Conservation (phyloP, 2,888 invertebrate species). For the Eledona agricola region DNA sequence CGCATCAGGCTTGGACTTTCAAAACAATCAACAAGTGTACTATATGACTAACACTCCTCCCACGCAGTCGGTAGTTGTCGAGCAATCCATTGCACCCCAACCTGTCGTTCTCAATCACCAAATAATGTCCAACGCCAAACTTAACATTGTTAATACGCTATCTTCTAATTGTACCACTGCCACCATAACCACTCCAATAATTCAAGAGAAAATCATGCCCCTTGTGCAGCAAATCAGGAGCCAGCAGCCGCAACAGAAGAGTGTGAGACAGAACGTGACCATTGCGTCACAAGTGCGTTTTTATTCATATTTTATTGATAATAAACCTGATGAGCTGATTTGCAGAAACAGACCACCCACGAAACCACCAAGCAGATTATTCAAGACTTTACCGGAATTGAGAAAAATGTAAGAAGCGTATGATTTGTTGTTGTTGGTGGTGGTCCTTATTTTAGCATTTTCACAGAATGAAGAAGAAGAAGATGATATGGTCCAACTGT, state of each 20-base stretch:
- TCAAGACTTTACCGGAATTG: conserved; percentile 3
- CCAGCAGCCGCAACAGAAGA: conserved; percentile 17
- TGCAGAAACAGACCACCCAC: conserved; percentile 11
- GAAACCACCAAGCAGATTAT: not conserved
- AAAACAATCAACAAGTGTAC: conserved; percentile 47
- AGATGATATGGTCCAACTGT: conserved; percentile 47
- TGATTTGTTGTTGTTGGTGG: not conserved
- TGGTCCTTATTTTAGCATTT: too few species aligned
- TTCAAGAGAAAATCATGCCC: conserved; percentile 12
- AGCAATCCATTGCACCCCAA: conserved; percentile 37
- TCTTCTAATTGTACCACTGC: conserved; percentile 8
- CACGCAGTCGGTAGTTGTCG: conserved; percentile 34
- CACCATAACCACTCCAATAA: not conserved
- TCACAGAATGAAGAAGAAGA: conserved; percentile 14
- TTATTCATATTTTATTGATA: too few species aligned
- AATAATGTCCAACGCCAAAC: conserved; percentile 38
- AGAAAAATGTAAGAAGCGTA: conserved; percentile 7
- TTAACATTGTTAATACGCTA: not conserved
- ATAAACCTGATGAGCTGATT: too few species aligned
- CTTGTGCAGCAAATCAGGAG: conserved; percentile 8
- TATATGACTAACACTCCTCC: conserved; percentile 50
- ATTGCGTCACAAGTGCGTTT: too few species aligned
- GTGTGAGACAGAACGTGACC: conserved; percentile 1
- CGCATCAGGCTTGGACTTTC: conserved; percentile 31
- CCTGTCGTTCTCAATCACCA: conserved; percentile 55